Evolutionary conservation across 1,140 invertebrate genomes (phyloP), one percentile per base, ranked within the genome.

Genomic region (Dendrolimus punctatus): DNA sequence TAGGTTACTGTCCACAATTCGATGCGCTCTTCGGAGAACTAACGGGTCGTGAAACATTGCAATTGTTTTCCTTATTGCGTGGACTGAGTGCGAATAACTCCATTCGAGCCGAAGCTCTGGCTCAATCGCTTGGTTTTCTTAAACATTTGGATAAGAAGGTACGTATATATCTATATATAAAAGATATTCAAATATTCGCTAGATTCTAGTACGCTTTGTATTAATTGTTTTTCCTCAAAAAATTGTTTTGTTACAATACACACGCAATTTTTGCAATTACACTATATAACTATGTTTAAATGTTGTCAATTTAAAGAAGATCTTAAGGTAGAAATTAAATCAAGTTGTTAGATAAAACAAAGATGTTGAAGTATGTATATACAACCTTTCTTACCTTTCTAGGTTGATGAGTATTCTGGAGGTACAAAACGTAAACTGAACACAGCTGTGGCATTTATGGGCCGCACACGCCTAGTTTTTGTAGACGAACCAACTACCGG

Each of bases 391-490:
- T 5, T 46, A 85, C 5, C 78, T 37, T 64, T 60, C 70, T 68
- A 87, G 73, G 89, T 91, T 10, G 77, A 80, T 57, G 89, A 86
- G 70, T 94, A 93, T 64, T 97, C 95, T 64, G 96, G 96, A 6
- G 98, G 98, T 0, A 99, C 98, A 71, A 98, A 97, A 74, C 90
- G 98, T 39, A 98, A 99, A 78, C 77, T 99, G 45, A 98, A 95
- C 65, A 96, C 97, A 43, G 97, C 97, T 0, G 91, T 99, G 56
- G 93, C 98, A n/a, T 85, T 99, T 51, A 89, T 98, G 54, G 96
- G 96, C 5, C 91, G 95, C 81, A 95, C 96, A 40, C 90, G 92
- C 8, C 90, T 99, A 4, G 90, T 98, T 40, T 96, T 97, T 76
- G 86, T 99, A 60, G 96, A 96, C 83, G 94, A 95, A 78, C 94